Evolutionary conservation across 2,113 vertebrate species (phyloP), one percentile per base, ranked within the genome.

Genomic region (Grammomys surdaster): DNA sequence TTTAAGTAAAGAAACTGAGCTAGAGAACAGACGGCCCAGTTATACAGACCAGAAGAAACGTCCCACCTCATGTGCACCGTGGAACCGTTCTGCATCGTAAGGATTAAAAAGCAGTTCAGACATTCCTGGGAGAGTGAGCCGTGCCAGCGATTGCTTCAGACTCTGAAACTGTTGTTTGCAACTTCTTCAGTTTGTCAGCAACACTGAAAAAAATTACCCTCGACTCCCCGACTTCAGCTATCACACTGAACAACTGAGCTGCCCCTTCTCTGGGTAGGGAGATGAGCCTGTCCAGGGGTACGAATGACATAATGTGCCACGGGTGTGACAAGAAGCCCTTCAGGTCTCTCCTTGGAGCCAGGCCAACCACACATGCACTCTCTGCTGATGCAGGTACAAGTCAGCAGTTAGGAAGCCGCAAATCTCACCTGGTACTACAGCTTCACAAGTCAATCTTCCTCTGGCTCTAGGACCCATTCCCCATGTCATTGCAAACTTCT

Each of bases 31-130:
- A 17, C 36, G 78, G 36, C 46, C 95, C 90, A 94, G 88, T 70
- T 88, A 67, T 24, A 72, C 85, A 75, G 92, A 92, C 48, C 7
- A 65, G 88, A 33, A 91, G 80, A 85, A 69, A 86, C 12, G n/a
- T 54, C 67, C 48, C 58, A 88, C 87, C 51, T 89, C 88, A 94
- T 91, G 94, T 51, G 70, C 95, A 96, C 98, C 51, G 36, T 28
- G 93, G 81, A 90, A 89, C 88, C 36, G 87, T 80, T 97, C 94
- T 91, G 73, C 92, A 95, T 93, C 95, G n/a, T 11, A 63, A 82
- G 63, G 93, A 1, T 31, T 92, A 96, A 88, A 95, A 89, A 60
- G 26, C 80, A 92, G 88, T 89, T 1, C 1, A 91, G 94, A 95
- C 95, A 92, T 85, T 5, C 0, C 90, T 90, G 92, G 96, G 82